Conservation (phyloP, 2,888 invertebrate genomes). For the Agriopis leucophaearia region DNA sequence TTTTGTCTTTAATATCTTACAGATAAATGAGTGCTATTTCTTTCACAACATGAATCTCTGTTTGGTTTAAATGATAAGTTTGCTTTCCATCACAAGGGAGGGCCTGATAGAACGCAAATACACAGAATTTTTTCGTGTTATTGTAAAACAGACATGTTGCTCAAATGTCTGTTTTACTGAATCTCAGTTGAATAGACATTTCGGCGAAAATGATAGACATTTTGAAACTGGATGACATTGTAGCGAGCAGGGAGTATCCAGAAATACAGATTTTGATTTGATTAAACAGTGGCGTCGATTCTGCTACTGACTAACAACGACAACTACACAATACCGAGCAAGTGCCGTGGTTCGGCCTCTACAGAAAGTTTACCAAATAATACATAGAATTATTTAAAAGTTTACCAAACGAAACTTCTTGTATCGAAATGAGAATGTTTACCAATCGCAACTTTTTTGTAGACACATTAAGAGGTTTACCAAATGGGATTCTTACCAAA, state of each 20-base stretch:
- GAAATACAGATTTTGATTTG: background rate
- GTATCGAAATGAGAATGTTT: too few relatives aligned
- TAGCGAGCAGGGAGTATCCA: background rate
- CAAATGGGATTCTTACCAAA: too few relatives aligned
- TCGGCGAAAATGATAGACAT: slow-evolving; percentile 7
- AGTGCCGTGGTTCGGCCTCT: too few relatives aligned
- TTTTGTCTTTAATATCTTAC: too few relatives aligned
- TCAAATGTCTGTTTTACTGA: slow-evolving; percentile 10
- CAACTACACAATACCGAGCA: too few relatives aligned
- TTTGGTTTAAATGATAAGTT: slow-evolving; percentile 4
- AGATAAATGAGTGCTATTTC: background rate
- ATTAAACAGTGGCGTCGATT: background rate
- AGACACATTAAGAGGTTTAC: too few relatives aligned
- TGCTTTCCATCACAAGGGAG: slow-evolving; percentile 8
- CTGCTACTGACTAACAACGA: too few relatives aligned
- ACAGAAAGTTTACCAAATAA: too few relatives aligned
- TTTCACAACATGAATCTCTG: background rate
- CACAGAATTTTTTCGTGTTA: slow-evolving; percentile 10
- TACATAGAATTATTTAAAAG: too few relatives aligned
- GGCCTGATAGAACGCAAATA: background rate
- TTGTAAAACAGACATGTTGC: too few relatives aligned
- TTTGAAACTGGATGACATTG: background rate
- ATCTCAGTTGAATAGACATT: slow-evolving; percentile 2
- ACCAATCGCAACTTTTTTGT: too few relatives aligned
- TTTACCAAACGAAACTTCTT: too few relatives aligned